Percentiles rank a stretch among this genome's conserved stretches.
Conservation (phyloP, 2,888 invertebrate genomes). For the Acanthosepion pharaonis region DNA sequence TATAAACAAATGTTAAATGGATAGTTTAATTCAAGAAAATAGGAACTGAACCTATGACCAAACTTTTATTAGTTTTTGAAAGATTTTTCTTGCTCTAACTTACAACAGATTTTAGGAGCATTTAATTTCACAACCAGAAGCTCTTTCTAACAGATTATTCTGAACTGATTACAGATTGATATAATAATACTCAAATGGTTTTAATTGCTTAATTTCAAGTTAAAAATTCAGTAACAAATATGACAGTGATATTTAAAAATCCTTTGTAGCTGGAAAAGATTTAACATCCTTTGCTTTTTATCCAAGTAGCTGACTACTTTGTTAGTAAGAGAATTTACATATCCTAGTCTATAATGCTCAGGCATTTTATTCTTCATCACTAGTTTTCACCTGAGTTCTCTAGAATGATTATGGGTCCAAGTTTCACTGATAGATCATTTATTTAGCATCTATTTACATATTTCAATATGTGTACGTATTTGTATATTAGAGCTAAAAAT, state of each 20-base stretch:
- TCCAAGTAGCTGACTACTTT: neutral
- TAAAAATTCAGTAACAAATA: too few relatives aligned
- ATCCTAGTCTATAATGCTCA: too few relatives aligned
- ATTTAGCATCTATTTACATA: too few relatives aligned
- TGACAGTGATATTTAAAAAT: neutral
- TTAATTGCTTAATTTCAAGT: neutral
- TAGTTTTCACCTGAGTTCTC: neutral
- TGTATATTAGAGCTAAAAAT: too few relatives aligned
- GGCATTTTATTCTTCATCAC: neutral
- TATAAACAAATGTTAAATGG: neutral
- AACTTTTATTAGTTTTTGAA: neutral
- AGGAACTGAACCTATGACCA: neutral
- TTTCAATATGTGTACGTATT: too few relatives aligned
- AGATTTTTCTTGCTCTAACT: neutral
- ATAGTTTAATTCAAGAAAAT: neutral
- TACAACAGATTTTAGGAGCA: neutral
- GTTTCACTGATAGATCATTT: too few relatives aligned
- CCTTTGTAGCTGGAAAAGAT: neutral
- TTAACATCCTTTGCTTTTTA: neutral
- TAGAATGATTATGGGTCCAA: neutral
- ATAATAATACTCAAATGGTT: neutral
- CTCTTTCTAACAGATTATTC: neutral
- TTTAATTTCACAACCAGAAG: neutral
- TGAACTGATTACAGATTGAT: neutral
- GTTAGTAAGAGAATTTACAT: neutral